Conservation (phyloP, 2,888 invertebrate species). For the Phalera bucephala region DNA sequence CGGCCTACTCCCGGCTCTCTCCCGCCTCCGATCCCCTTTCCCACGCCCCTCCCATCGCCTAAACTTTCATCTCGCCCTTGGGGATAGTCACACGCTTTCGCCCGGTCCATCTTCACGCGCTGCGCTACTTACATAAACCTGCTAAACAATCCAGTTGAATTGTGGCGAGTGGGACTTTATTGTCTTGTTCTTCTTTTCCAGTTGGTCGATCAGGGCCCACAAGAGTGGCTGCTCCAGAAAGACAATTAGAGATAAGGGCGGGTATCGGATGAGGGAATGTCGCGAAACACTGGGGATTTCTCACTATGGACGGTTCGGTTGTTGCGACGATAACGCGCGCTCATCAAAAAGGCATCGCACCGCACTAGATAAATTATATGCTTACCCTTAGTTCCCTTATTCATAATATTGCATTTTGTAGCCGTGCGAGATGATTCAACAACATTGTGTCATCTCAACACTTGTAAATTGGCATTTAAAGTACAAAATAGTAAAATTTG, state of each 20-base stretch:
- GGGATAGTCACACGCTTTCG: constrained; percentile 76
- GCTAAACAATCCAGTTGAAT: constrained; percentile 57
- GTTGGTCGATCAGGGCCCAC: constrained; percentile 83
- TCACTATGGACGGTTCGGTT: constrained; percentile 80
- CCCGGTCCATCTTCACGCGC: constrained; percentile 78
- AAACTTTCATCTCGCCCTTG: constrained; percentile 60
- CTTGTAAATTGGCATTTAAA: constrained; percentile 82
- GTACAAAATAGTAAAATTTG: constrained; percentile 83
- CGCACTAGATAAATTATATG: constrained; percentile 73
- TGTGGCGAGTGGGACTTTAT: constrained; percentile 79
- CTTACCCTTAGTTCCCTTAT: constrained; percentile 70
- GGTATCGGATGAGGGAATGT: constrained; percentile 77
- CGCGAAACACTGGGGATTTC: constrained; percentile 80
- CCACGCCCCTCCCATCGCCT: constrained; percentile 39
- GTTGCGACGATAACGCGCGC: constrained; percentile 70
- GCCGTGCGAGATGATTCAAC: constrained; percentile 73
- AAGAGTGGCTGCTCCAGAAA: constrained; percentile 83
- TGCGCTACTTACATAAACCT: constrained; percentile 75
- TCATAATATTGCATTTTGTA: constrained; percentile 66
- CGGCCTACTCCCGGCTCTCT: constrained; percentile 38
- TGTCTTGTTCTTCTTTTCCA: constrained; percentile 83
- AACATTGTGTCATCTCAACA: constrained; percentile 73
- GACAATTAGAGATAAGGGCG: constrained; percentile 80
- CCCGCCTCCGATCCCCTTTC: constrained; percentile 32
- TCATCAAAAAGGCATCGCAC: constrained; percentile 82